Evolutionary conservation across 2,797 vertebrate species (phyloP).

Genomic region (Iguana delicatissima): DNA sequence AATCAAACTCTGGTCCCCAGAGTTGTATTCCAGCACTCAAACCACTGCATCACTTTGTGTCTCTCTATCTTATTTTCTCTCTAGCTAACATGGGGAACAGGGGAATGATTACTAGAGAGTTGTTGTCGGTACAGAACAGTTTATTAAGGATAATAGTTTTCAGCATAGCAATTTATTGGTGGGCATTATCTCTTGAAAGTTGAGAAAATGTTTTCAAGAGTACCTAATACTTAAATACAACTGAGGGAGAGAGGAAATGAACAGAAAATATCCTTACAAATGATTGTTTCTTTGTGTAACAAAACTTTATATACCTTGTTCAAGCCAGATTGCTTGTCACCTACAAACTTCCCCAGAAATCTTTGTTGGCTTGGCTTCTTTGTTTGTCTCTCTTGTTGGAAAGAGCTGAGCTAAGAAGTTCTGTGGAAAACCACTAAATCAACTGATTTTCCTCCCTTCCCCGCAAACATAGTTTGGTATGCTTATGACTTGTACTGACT

Average conservation of each 20-base stretch:
- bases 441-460: constrained; percentile 1
- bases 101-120: neutral
- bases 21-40: too few relatives aligned
- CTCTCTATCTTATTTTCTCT: neutral
- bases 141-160: neutral
- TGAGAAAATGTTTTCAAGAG: neutral
- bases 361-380: constrained; percentile 53
- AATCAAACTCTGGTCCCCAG: too few relatives aligned
- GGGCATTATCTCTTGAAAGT: neutral
- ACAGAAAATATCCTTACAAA: neutral
- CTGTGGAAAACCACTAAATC: constrained; percentile 53
- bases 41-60: too few relatives aligned
- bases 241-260: constrained; percentile 22
- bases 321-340: constrained; percentile 50
- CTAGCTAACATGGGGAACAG: neutral
- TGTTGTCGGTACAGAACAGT: neutral
- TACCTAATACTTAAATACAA: constrained; percentile 13
- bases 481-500: constrained; percentile 9
- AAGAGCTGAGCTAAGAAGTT: constrained; percentile 36
- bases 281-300: constrained; percentile 32
- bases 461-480: constrained; percentile 35
- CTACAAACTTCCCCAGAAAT: constrained; percentile 51
- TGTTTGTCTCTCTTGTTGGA: constrained; percentile 49
- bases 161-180: too few relatives aligned
- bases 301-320: constrained; percentile 30